These are phyloP conservation scores for Cephus pulcher DNA, from an alignment of 2,888 invertebrate genomes.

Conservation along the genomic window DNA sequence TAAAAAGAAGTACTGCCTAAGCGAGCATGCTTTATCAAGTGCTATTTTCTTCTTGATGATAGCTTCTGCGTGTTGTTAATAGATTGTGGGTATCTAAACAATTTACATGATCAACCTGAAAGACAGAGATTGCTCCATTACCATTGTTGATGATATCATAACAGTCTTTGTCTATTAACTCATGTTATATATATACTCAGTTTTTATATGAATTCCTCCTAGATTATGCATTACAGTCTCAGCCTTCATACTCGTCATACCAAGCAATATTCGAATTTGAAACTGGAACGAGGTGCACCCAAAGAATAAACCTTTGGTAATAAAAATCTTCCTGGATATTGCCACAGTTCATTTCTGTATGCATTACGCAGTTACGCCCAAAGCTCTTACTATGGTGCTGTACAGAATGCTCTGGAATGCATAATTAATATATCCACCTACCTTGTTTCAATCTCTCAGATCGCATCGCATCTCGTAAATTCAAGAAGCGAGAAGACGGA, in stretches of 20 bases:
- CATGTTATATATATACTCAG: not conserved
- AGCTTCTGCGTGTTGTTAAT: not conserved
- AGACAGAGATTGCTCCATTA: not conserved
- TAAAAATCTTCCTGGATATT: not conserved
- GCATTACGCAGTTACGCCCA: not conserved
- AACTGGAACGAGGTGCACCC: not conserved
- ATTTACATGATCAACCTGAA: not conserved
- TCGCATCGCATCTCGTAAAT: constrained; percentile 12
- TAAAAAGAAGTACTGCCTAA: not conserved
- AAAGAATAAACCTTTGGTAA: not conserved
- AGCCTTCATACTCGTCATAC: not conserved
- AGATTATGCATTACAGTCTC: not conserved
- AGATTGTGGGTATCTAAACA: not conserved
- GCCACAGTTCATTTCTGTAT: not conserved
- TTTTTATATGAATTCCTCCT: not conserved
- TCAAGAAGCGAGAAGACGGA: constrained; percentile 15
- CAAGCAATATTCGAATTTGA: not conserved
- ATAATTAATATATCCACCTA: constrained; percentile 50
- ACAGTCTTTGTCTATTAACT: not conserved
- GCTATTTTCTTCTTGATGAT: not conserved
- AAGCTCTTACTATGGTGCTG: not conserved
- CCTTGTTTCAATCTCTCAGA: constrained; percentile 25
- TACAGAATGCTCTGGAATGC: constrained; percentile 29
- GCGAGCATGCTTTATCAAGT: not conserved
- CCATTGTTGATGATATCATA: too few relatives aligned